Evolutionary conservation across 2,113 vertebrate genomes (phyloP), one percentile per base, ranked within the genome.

Genomic region (Callionymus lyra): DNA sequence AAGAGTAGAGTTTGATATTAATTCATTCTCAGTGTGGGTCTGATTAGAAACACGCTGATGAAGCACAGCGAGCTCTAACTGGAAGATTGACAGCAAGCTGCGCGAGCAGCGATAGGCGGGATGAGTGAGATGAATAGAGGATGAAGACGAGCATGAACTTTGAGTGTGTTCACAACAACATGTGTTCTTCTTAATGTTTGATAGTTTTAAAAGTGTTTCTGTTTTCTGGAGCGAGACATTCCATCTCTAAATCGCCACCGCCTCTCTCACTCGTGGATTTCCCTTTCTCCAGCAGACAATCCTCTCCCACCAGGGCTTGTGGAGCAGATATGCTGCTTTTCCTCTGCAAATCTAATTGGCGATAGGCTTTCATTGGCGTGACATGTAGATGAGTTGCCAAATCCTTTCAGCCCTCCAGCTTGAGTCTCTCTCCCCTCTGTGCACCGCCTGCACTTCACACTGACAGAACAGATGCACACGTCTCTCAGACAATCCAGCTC

Each of bases 301-400:
- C 66, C 69, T 66, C 62, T 59, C 71, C 66, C 77, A 72, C 66
- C 63, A 73, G 66, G 53, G 55, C 57, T 71, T 68, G 68, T 75
- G 46, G 61, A 69, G 60, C 67, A 34, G 59, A 79, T 60, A 51
- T 63, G 75, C 65, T 51, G 58, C 65, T 71, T 59, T 73, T 63
- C 68, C 68, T 65, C 57, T 68, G 71, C 65, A 74, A 74, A 80
- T 77, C 71, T 79, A 72, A 76, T 77, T 76, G 73, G 67, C 74
- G 75, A 77, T 67, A 61, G 67, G 69, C 69, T 79, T 77, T 70
- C 69, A 72, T 66, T 68, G 75, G 69, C 67, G 63, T 74, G 75
- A 77, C 76, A 74, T 74, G 69, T 69, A 70, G 68, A 79, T 80
- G 77, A 79, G 77, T 70, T 79, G 72, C 74, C 70, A 77, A 76